A percentile compares a stretch with the other conserved stretches of the same genome.
Conservation (phyloP, 2,888 invertebrate genomes). For the Caenorhabditis sp. region DNA sequence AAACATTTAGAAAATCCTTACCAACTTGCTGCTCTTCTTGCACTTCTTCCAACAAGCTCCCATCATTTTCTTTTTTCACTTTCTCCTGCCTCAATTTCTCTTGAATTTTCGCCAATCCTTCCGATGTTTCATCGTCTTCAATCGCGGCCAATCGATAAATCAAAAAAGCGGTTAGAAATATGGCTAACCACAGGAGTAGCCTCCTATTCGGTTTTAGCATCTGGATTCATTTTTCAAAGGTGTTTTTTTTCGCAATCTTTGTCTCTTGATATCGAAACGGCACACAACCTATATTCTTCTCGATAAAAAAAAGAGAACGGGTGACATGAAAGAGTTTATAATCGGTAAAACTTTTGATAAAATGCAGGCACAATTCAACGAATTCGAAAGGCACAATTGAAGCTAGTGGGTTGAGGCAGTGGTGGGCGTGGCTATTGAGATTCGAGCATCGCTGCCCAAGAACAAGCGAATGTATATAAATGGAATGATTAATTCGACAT, state of each 20-base stretch:
- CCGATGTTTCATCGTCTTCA: background rate
- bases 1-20: background rate
- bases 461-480: too few relatives aligned
- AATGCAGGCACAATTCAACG: too few relatives aligned
- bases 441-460: too few relatives aligned
- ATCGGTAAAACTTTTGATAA: too few relatives aligned
- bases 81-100: background rate
- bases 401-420: background rate
- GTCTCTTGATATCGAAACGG: too few relatives aligned
- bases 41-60: constrained; percentile 17
- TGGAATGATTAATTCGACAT: too few relatives aligned
- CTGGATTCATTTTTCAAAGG: constrained; percentile 2
- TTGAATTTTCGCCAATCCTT: background rate
- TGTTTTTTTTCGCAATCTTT: background rate
- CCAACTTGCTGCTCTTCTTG: constrained; percentile 17
- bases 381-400: too few relatives aligned
- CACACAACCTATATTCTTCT: too few relatives aligned
- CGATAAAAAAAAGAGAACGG: too few relatives aligned
- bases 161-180: constrained; percentile 23
- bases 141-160: constrained; percentile 17
- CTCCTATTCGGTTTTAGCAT: constrained; percentile 55
- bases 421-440: too few relatives aligned
- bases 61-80: background rate
- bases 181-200: constrained; percentile 32
- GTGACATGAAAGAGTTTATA: too few relatives aligned